Percentiles rank a stretch among this genome's conserved stretches.
Conservation (phyloP, 2,113 vertebrate species). For the Irena cyanogastra region DNA sequence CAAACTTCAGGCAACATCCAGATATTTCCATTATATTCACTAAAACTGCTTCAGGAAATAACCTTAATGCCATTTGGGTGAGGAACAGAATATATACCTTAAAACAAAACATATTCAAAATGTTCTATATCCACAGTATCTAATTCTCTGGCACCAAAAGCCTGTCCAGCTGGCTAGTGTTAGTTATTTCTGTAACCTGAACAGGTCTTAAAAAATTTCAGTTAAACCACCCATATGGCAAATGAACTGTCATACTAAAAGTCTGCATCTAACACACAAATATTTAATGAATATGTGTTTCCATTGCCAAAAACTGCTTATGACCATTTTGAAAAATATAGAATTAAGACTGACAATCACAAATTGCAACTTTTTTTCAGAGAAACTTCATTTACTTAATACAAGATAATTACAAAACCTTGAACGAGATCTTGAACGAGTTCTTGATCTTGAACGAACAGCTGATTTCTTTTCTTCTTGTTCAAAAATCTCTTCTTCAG, state of each 20-base stretch:
- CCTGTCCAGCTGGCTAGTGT: not conserved
- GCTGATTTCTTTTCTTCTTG: conserved; percentile 87
- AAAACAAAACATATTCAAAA: not conserved
- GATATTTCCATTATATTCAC: not conserved
- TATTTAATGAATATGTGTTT: not conserved
- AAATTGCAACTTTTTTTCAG: not conserved
- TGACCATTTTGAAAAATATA: not conserved
- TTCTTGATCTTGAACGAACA: conserved; percentile 85
- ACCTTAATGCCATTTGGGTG: not conserved
- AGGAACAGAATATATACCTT: not conserved
- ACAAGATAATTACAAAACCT: conserved; percentile 73
- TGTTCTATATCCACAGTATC: not conserved
- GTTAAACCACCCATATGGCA: not conserved
- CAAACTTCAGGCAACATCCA: not conserved
- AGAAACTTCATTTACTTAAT: not conserved
- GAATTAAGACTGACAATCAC: not conserved
- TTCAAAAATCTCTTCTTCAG: conserved; percentile 90
- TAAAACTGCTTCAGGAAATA: not conserved
- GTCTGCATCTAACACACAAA: not conserved
- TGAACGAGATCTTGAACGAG: conserved; percentile 92
- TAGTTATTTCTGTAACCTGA: not conserved
- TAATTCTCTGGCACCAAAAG: not conserved
- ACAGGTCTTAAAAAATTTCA: not conserved
- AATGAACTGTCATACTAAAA: not conserved
- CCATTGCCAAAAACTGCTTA: not conserved